Evolutionary conservation across 2,888 invertebrate species (phyloP).

Genomic region (Chrysina gloriosa): DNA sequence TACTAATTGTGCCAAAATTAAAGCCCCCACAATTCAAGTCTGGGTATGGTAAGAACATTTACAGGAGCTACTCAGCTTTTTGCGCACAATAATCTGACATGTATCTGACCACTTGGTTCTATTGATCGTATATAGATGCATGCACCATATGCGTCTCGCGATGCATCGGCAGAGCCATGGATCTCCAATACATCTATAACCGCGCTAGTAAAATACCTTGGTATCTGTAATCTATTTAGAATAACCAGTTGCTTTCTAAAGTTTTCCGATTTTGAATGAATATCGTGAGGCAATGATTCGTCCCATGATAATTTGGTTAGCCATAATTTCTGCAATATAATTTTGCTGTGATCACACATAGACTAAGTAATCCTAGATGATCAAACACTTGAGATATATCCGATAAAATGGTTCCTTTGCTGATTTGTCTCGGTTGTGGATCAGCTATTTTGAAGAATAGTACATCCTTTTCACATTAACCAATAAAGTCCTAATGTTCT

Average conservation of each 20-base stretch:
- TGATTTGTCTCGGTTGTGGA: not conserved
- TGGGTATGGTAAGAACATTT: slow-evolving; percentile 38
- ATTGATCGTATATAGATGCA: slow-evolving; percentile 46
- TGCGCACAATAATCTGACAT: slow-evolving; percentile 20
- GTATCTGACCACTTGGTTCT: not conserved
- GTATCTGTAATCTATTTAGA: slow-evolving; percentile 32
- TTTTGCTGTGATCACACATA: slow-evolving; percentile 26
- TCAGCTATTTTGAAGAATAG: not conserved
- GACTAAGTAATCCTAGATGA: slow-evolving; percentile 38
- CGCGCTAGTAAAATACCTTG: slow-evolving; percentile 11
- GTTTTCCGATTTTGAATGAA: slow-evolving; percentile 22
- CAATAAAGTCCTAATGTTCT: slow-evolving; percentile 41
- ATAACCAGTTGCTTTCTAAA: slow-evolving; percentile 9
- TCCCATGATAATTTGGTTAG: slow-evolving; percentile 40
- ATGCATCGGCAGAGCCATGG: slow-evolving; percentile 52
- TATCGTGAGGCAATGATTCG: slow-evolving; percentile 31
- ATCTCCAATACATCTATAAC: slow-evolving; percentile 38
- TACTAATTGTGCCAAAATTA: slow-evolving; percentile 28
- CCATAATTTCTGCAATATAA: slow-evolving; percentile 42
- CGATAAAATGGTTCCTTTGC: slow-evolving; percentile 27
- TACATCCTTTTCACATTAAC: not conserved
- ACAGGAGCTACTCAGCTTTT: slow-evolving; percentile 38
- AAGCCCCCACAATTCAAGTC: slow-evolving; percentile 39
- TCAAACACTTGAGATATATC: slow-evolving; percentile 31
- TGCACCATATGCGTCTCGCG: slow-evolving; percentile 49